phyloP scores from a whole-genome alignment of 2,113 vertebrate species.

The Sapayoa aenigma region DNA sequence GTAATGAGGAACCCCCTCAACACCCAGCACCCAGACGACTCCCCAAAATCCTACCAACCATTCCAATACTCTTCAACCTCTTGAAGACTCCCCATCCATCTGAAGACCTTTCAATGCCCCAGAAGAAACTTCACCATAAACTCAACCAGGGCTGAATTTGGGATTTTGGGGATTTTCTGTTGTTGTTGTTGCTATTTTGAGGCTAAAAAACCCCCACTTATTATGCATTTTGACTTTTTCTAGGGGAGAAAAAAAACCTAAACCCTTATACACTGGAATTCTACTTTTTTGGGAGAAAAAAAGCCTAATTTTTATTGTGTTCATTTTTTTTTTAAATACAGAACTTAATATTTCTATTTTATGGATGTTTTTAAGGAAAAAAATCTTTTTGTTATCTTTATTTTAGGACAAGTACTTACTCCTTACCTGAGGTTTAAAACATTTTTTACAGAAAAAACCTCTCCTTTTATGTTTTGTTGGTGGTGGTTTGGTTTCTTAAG shows the following conservation, averaged over 20 bases:
- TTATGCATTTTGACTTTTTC: neutral
- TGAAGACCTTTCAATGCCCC: neutral
- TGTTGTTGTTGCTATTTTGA: neutral
- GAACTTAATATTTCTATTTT: neutral
- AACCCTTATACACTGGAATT: neutral
- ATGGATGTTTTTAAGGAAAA: too few relatives aligned
- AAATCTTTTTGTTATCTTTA: neutral
- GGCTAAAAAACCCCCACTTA: neutral
- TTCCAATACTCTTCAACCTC: fast-evolving
- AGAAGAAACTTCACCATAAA: neutral
- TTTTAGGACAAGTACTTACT: neutral
- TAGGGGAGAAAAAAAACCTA: neutral
- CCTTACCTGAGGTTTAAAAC: neutral
- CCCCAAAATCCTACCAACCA: neutral
- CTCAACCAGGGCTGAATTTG: neutral
- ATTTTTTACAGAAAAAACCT: neutral
- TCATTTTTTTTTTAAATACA: neutral
- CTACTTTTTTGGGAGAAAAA: neutral
- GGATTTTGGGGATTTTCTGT: neutral
- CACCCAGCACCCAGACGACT: neutral
- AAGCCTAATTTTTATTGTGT: neutral
- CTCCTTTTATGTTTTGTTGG: neutral
- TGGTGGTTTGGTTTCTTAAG: neutral
- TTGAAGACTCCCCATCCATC: neutral
- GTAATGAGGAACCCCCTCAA: neutral